Percentiles rank a stretch among this genome's conserved stretches.
These are phyloP conservation scores for Origma solitaria DNA, from an alignment of 2,113 vertebrate species.

Conservation along the genomic window DNA sequence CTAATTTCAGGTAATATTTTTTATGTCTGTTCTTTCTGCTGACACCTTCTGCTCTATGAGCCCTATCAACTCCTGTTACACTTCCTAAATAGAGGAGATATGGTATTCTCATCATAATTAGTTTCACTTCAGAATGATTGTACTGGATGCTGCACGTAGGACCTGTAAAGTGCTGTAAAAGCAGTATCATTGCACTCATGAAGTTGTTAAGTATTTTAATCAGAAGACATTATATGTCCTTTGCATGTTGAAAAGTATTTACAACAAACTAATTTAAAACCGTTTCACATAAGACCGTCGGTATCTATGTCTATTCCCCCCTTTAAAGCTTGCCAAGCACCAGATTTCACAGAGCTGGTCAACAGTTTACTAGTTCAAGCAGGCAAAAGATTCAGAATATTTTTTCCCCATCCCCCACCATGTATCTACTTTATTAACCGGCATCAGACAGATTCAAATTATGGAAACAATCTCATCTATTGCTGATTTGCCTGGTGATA, in stretches of 20 bases:
- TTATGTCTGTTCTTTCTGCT: neutral
- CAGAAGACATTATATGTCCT: neutral
- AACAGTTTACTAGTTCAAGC: neutral
- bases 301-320: neutral
- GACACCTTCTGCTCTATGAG: neutral
- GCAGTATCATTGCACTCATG: neutral
- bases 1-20: neutral
- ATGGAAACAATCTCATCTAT: neutral
- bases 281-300: neutral
- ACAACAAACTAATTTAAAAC: neutral
- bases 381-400: neutral
- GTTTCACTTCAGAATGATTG: neutral
- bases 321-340: neutral
- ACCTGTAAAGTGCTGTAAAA: neutral
- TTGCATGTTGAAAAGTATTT: neutral
- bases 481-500: neutral
- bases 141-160: neutral
- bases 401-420: fast-evolving
- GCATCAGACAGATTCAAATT: neutral
- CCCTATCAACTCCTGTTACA: neutral
- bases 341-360: neutral
- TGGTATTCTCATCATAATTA: neutral
- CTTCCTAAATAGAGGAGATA: neutral
- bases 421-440: neutral
- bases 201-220: neutral